phyloP scores from a whole-genome alignment of 2,113 vertebrate genomes.

The Hemichromis elongatus region DNA sequence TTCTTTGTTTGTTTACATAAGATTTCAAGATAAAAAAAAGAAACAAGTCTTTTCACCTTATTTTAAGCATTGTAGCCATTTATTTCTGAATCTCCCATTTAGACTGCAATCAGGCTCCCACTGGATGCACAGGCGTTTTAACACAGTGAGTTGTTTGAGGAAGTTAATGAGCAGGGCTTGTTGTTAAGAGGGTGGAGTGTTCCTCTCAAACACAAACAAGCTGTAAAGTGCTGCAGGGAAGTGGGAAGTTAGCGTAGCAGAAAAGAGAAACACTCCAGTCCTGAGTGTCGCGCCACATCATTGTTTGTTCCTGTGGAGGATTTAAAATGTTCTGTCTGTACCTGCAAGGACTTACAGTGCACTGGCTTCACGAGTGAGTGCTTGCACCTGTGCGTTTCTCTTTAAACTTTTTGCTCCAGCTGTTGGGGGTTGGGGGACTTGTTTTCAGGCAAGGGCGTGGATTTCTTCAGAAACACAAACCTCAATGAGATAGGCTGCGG shows the following conservation, averaged over 20 bases:
- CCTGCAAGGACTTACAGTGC: background rate
- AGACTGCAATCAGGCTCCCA: conserved; percentile 9
- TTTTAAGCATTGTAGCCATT: background rate
- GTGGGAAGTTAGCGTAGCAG: background rate
- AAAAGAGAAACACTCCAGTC: background rate
- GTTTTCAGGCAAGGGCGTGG: background rate
- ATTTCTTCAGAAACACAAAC: background rate
- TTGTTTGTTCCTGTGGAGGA: background rate
- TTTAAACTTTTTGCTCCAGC: background rate
- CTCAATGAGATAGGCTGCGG: background rate
- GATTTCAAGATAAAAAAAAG: background rate
- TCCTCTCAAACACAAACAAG: conserved; percentile 21
- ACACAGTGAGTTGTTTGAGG: background rate
- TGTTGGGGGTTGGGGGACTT: background rate
- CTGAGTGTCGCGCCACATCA: background rate
- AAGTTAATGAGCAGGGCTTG: conserved; percentile 7
- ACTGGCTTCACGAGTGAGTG: background rate
- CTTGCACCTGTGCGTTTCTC: no score
- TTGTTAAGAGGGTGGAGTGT: background rate
- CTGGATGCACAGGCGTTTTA: background rate
- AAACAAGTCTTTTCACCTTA: background rate
- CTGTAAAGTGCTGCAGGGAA: background rate
- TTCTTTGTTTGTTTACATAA: background rate
- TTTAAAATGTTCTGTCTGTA: background rate
- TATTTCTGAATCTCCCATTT: background rate